Percentiles rank a stretch among this genome's conserved stretches.
These are phyloP conservation scores for Acrobasis repandana DNA, from an alignment of 2,888 invertebrate species.

Conservation along the genomic window DNA sequence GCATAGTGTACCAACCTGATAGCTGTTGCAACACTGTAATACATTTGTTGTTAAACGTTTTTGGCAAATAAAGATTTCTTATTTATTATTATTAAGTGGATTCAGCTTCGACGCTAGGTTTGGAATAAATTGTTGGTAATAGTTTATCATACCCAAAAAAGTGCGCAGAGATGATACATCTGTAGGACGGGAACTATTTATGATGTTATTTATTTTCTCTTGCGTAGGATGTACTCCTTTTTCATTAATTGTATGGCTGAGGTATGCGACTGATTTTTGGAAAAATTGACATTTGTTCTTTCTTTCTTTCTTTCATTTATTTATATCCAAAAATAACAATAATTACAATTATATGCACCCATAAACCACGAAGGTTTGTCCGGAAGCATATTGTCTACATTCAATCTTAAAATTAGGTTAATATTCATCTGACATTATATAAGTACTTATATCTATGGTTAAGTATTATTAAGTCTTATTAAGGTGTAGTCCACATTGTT, in stretches of 20 bases:
- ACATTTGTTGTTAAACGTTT: background rate
- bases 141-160: background rate
- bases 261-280: constrained; percentile 30
- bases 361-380: too few species aligned
- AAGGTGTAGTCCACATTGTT: constrained; percentile 24
- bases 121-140: constrained; percentile 41
- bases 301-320: too few species aligned
- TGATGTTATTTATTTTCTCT: background rate
- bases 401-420: too few species aligned
- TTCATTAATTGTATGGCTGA: constrained; percentile 29
- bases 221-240: constrained; percentile 13
- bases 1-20: background rate
- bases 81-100: too few species aligned
- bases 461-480: too few species aligned
- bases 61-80: too few species aligned
- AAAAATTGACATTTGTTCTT: constrained; percentile 33
- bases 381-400: too few species aligned
- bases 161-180: background rate
- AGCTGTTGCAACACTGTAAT: too few species aligned
- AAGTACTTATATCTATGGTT: too few species aligned
- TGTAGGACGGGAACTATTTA: background rate
- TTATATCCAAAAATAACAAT: too few species aligned
- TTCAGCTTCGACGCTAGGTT: constrained; percentile 27
- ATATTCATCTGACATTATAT: too few species aligned
- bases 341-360: too few species aligned